phyloP scores from a whole-genome alignment of 2,888 invertebrate genomes.

The Apamea anceps region DNA sequence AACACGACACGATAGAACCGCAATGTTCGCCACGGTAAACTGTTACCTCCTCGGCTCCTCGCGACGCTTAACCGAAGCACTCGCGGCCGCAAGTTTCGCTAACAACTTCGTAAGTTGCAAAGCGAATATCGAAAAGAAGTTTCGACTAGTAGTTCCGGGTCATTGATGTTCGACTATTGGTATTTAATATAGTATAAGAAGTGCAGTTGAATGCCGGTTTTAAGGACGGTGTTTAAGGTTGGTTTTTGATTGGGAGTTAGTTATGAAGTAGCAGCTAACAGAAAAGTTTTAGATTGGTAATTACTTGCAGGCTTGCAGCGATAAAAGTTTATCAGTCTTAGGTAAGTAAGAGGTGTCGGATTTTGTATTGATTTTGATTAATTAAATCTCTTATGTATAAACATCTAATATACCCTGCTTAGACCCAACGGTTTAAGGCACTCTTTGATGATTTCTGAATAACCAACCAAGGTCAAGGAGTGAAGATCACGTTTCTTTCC shows the following conservation, averaged over 20 bases:
- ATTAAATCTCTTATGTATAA: neutral
- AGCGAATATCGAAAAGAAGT: slow-evolving; percentile 73
- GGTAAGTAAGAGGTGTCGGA: neutral
- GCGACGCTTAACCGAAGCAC: slow-evolving; percentile 71
- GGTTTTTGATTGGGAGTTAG: slow-evolving; percentile 9
- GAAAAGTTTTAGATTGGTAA: slow-evolving; percentile 45
- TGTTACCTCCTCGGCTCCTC: slow-evolving; percentile 68
- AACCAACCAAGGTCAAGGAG: neutral
- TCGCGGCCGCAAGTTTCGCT: slow-evolving; percentile 79
- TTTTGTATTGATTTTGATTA: slow-evolving; percentile 7
- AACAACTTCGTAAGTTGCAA: slow-evolving; percentile 76
- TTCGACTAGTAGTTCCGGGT: slow-evolving; percentile 64
- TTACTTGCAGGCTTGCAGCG: slow-evolving; percentile 17
- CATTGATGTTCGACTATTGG: slow-evolving; percentile 59
- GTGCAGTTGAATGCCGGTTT: slow-evolving; percentile 25
- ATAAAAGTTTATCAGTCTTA: slow-evolving; percentile 16
- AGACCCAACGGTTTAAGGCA: neutral
- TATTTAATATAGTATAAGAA: slow-evolving; percentile 40
- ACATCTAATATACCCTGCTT: neutral
- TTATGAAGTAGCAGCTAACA: neutral
- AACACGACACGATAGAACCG: slow-evolving; percentile 69
- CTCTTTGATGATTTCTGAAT: neutral
- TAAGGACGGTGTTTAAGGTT: slow-evolving; percentile 24
- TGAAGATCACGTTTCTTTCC: neutral
- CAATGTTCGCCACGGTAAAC: slow-evolving; percentile 79